A percentile compares a stretch with the other conserved stretches of the same genome.
Evolutionary conservation across 37 sponge, comb jelly and placozoan genomes (phyloP).

Genomic region (Haliclona indistincta): DNA sequence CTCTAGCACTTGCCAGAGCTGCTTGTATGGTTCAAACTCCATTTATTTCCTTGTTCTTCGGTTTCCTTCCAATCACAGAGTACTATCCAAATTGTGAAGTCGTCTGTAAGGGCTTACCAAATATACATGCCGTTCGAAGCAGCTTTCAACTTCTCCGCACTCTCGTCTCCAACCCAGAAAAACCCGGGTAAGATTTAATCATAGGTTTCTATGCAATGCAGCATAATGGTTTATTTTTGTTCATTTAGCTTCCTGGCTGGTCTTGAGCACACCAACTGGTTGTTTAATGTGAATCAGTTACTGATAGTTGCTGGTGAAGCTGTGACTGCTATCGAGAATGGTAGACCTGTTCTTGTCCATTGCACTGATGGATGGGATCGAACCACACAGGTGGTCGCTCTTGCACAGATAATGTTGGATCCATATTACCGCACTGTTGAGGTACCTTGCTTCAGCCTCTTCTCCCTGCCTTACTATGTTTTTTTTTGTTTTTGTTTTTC

Average conservation of each 20-base stretch:
- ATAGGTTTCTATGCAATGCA: neutral
- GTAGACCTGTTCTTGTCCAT: conserved; percentile 87
- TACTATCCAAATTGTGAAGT: conserved; percentile 88
- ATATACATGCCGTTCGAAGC: conserved; percentile 84
- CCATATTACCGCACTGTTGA: conserved; percentile 90
- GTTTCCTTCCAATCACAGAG: conserved; percentile 31
- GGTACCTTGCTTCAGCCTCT: conserved; percentile 19
- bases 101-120: conserved; percentile 77
- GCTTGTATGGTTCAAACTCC: neutral
- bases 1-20: no score
- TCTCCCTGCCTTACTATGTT: neutral
- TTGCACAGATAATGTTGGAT: conserved; percentile 87
- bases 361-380: conserved; percentile 98
- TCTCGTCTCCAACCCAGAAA: conserved; percentile 1
- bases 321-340: conserved; percentile 26
- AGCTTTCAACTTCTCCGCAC: conserved; percentile 71
- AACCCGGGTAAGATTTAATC: neutral
- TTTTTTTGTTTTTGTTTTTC: neutral
- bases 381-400: conserved; percentile 81
- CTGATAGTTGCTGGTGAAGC: conserved; percentile 71
- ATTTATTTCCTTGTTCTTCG: neutral
- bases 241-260: conserved; percentile 65
- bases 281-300: conserved; percentile 73
- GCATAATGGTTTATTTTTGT: neutral
- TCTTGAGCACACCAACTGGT: conserved; percentile 90